Evolutionary conservation across 2,888 invertebrate genomes (phyloP).

Genomic region (Sinotaia quadrata): DNA sequence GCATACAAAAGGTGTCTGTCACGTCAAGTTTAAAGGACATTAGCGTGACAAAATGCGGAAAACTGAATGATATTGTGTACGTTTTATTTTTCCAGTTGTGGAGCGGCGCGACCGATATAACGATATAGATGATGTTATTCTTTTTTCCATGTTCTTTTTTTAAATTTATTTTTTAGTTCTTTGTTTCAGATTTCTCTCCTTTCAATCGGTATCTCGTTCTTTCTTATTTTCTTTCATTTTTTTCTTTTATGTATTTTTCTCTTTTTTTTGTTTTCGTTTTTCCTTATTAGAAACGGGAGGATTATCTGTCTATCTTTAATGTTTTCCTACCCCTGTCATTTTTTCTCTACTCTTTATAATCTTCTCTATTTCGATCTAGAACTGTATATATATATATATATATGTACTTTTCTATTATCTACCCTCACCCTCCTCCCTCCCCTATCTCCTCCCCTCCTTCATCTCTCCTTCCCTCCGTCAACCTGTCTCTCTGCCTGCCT

Average conservation of each 20-base stretch:
- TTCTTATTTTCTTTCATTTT: background rate
- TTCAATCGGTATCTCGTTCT: background rate
- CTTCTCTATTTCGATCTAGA: too few species aligned
- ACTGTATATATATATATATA: background rate
- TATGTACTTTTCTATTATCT: background rate
- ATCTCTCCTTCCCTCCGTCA: conserved; percentile 5
- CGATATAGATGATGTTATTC: too few species aligned
- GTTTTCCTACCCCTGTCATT: background rate
- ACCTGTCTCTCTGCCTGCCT: conserved; percentile 1
- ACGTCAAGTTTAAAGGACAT: too few species aligned
- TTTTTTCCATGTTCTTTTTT: too few species aligned
- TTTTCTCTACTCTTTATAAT: too few species aligned
- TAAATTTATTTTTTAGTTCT: too few species aligned
- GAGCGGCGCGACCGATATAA: too few species aligned
- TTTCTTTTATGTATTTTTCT: background rate
- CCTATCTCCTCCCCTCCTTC: background rate
- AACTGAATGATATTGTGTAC: too few species aligned
- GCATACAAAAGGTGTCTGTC: too few species aligned
- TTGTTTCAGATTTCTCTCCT: background rate
- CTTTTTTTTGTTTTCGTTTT: background rate
- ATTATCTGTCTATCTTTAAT: background rate
- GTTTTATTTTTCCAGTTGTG: too few species aligned
- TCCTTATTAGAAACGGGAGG: too few species aligned
- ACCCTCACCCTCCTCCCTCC: background rate
- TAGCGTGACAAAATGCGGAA: too few species aligned